Conservation (phyloP, 2,113 vertebrate genomes). For the Chelonoidis abingdonii region DNA sequence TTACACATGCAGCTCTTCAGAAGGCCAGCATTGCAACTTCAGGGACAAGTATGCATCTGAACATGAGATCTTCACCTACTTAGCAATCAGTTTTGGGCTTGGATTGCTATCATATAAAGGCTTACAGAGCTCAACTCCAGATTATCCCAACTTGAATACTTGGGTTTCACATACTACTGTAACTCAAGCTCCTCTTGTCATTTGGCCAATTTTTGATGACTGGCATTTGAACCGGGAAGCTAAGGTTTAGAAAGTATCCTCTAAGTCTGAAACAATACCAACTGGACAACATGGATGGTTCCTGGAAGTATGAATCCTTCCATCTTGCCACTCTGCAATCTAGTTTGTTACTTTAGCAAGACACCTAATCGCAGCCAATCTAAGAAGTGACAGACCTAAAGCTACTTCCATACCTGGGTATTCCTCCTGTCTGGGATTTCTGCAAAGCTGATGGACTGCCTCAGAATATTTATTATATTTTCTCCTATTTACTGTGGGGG, state of each 20-base stretch:
- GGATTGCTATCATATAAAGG: background rate
- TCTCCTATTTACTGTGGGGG: background rate
- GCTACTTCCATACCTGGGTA: background rate
- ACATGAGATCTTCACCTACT: background rate
- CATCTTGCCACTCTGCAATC: background rate
- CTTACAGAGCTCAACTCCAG: background rate
- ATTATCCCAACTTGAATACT: background rate
- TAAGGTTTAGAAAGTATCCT: background rate
- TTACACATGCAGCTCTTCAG: background rate
- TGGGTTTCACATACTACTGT: fast-evolving
- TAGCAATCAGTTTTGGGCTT: background rate
- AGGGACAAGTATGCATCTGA: background rate
- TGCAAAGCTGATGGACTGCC: background rate
- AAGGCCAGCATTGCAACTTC: background rate
- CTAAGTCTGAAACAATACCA: too few species aligned
- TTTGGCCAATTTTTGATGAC: too few species aligned
- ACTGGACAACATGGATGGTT: fast-evolving
- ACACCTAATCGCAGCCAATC: background rate
- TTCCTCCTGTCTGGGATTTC: background rate
- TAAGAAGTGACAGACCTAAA: background rate
- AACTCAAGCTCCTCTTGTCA: background rate
- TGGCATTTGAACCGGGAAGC: background rate
- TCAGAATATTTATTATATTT: background rate
- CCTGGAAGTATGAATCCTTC: background rate
- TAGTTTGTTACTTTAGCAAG: background rate